phyloP scores from a whole-genome alignment of 2,888 invertebrate species.

The Sesamia inferens region DNA sequence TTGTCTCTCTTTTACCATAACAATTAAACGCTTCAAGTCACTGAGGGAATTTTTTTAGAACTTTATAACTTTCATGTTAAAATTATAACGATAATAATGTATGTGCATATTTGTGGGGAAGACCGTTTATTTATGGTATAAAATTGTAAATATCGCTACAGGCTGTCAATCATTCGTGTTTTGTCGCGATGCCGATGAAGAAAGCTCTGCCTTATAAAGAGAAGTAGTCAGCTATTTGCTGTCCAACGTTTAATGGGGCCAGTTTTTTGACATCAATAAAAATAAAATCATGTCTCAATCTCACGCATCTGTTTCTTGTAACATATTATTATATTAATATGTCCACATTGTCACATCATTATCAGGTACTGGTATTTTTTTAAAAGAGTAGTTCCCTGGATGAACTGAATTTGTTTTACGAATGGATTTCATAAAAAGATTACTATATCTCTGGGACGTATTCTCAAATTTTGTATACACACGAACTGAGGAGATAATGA shows the following conservation, averaged over 20 bases:
- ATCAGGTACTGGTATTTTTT: too few relatives aligned
- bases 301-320: conserved; percentile 53
- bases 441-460: conserved; percentile 63
- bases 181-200: conserved; percentile 78
- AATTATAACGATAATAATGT: conserved; percentile 66
- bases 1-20: conserved; percentile 50
- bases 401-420: conserved; percentile 38
- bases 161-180: conserved; percentile 85
- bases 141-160: conserved; percentile 75
- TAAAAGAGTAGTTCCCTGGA: conserved; percentile 17
- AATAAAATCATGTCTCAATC: conserved; percentile 57
- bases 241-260: conserved; percentile 63
- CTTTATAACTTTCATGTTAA: conserved; percentile 63
- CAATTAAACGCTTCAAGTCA: conserved; percentile 14
- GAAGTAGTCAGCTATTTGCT: conserved; percentile 66
- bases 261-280: conserved; percentile 67
- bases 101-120: conserved; percentile 72
- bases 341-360: conserved; percentile 49
- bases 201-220: conserved; percentile 78
- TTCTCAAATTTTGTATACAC: conserved; percentile 51
- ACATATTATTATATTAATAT: conserved; percentile 55
- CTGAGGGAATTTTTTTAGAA: conserved; percentile 39
- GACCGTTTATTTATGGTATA: conserved; percentile 76
- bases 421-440: conserved; percentile 56
- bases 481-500: conserved; percentile 73